These are phyloP conservation scores for Sandelia bainsii DNA, from an alignment of 2,797 vertebrate genomes.

Conservation along the genomic window DNA sequence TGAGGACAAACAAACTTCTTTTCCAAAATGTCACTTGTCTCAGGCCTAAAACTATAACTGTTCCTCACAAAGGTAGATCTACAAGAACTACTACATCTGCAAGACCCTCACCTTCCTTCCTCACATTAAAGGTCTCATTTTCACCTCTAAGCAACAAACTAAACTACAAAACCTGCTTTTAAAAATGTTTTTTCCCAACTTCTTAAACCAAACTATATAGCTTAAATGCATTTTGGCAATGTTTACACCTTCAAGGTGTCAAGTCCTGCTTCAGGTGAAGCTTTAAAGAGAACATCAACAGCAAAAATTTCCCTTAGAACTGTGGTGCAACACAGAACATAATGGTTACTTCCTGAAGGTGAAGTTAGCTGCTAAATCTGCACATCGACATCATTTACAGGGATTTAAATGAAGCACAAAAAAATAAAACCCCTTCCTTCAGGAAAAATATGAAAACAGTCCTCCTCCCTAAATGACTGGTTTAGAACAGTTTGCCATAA, in stretches of 20 bases:
- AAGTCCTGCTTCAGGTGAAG: too few relatives aligned
- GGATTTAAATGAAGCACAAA: conserved; percentile 15
- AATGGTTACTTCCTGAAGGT: background rate
- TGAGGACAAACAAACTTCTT: background rate
- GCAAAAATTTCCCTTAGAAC: too few relatives aligned
- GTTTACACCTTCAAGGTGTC: background rate
- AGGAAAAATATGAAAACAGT: background rate
- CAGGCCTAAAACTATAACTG: background rate
- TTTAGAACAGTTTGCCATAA: too few relatives aligned
- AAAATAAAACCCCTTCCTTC: too few relatives aligned
- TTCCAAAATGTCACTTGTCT: background rate
- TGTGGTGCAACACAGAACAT: too few relatives aligned
- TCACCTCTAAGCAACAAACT: background rate
- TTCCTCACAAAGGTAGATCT: background rate
- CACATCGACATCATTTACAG: conserved; percentile 13
- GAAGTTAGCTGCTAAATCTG: conserved; percentile 6
- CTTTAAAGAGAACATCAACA: too few relatives aligned
- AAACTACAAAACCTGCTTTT: background rate
- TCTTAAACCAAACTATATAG: too few relatives aligned
- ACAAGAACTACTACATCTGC: too few relatives aligned
- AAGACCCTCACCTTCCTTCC: background rate
- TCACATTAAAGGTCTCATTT: background rate
- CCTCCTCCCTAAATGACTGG: background rate
- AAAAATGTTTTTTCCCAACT: too few relatives aligned
- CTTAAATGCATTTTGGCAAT: background rate